Percentiles rank a stretch among this genome's conserved stretches.
Evolutionary conservation across 1,140 invertebrate genomes (phyloP).

Genomic region (Eupeodes corollae): DNA sequence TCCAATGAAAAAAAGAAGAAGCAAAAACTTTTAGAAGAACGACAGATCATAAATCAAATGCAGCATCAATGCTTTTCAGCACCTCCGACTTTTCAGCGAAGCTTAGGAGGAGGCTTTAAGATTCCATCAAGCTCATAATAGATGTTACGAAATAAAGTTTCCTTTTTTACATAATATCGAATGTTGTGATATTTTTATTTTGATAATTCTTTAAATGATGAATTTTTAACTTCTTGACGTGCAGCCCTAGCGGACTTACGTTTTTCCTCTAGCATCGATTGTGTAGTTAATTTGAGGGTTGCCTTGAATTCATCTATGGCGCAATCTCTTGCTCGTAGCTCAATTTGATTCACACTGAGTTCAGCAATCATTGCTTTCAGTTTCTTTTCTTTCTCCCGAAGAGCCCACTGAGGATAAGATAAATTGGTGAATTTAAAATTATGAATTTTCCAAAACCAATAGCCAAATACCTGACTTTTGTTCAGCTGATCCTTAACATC

Average conservation of each 20-base stretch:
- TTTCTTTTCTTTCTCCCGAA: conserved; percentile 3
- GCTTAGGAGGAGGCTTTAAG: conserved; percentile 28
- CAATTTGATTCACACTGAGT: conserved; percentile 14
- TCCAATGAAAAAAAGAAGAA: conserved; percentile 31
- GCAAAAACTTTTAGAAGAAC: conserved; percentile 29
- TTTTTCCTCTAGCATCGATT: no score
- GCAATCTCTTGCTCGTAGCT: conserved; percentile 13
- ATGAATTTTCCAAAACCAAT: no score
- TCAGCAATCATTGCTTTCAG: conserved; percentile 7
- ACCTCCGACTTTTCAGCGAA: conserved; percentile 21
- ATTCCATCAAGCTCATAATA: conserved; percentile 14
- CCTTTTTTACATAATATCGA: no score
- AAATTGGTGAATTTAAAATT: no score
- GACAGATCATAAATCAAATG: conserved; percentile 26
- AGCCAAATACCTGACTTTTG: conserved; percentile 12
- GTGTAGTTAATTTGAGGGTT: conserved; percentile 7
- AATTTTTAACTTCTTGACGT: no score
- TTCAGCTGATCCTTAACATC: conserved; percentile 24
- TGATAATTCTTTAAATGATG: no score
- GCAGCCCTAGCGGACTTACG: no score
- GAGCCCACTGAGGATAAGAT: not conserved
- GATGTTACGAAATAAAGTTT: not conserved
- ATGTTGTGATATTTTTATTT: no score
- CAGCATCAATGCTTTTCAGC: conserved; percentile 30
- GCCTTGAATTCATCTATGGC: conserved; percentile 14